These are phyloP conservation scores for Dusona sp. DNA, from an alignment of 2,888 invertebrate species.

Conservation along the genomic window DNA sequence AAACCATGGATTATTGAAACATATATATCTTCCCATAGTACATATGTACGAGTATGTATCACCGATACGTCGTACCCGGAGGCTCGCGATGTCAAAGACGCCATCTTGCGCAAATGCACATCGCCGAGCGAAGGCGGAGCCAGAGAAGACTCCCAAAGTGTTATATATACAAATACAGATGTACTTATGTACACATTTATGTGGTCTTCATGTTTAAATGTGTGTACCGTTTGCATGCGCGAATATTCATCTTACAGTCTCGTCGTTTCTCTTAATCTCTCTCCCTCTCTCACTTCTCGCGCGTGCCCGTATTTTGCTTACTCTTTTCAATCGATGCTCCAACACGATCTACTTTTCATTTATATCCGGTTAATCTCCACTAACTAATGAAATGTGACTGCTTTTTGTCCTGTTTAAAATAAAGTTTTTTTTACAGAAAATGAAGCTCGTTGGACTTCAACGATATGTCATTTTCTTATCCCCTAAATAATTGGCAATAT, in stretches of 20 bases:
- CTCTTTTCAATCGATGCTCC: no score
- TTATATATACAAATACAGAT: slow-evolving; percentile 61
- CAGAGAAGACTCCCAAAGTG: slow-evolving; percentile 74
- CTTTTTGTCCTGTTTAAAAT: no score
- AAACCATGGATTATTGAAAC: not conserved
- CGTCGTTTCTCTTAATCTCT: not conserved
- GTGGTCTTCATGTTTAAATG: not conserved
- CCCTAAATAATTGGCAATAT: no score
- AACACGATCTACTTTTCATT: no score
- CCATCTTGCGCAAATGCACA: slow-evolving; percentile 84
- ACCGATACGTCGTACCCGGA: slow-evolving; percentile 50
- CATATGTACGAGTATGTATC: slow-evolving; percentile 24
- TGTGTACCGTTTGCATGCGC: slow-evolving; percentile 27
- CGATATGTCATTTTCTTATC: no score
- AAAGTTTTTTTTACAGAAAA: no score
- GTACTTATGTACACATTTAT: slow-evolving; percentile 58
- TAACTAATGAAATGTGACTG: no score
- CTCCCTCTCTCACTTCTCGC: not conserved
- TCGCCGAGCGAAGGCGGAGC: slow-evolving; percentile 84
- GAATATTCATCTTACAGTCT: not conserved
- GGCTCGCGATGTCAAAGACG: slow-evolving; percentile 76
- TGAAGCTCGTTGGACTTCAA: no score
- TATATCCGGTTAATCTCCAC: no score
- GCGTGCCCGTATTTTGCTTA: not conserved
- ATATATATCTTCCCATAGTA: slow-evolving; percentile 19